These are phyloP conservation scores for Metalampra italica DNA, from an alignment of 2,888 invertebrate species.

Conservation along the genomic window DNA sequence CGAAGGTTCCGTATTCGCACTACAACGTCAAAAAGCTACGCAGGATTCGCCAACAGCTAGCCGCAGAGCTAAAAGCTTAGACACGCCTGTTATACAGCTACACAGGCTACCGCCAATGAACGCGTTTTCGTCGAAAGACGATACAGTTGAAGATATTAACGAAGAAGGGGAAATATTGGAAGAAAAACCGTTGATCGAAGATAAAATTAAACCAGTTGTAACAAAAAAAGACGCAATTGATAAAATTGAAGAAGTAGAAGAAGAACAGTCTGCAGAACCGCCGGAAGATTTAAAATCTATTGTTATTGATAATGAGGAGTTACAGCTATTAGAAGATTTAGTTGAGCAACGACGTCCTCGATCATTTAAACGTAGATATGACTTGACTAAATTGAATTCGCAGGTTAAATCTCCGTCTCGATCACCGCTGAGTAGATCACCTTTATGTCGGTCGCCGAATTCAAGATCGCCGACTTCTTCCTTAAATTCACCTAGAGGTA, in stretches of 20 bases:
- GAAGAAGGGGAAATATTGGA: conserved; percentile 81
- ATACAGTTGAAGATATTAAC: conserved; percentile 88
- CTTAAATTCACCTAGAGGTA: conserved; percentile 71
- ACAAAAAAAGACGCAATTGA: conserved; percentile 57
- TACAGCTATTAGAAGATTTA: conserved; percentile 75
- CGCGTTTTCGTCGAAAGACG: conserved; percentile 93
- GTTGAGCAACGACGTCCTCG: conserved; percentile 69
- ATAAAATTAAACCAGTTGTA: conserved; percentile 34
- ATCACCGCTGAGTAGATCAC: conserved; percentile 69
- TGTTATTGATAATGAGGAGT: conserved; percentile 78
- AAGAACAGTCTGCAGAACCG: conserved; percentile 59
- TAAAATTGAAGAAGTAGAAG: conserved; percentile 75
- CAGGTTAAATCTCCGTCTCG: conserved; percentile 61
- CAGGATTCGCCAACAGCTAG: conserved; percentile 86
- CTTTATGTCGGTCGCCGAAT: conserved; percentile 67
- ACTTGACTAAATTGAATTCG: conserved; percentile 60
- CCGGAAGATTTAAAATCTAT: conserved; percentile 60
- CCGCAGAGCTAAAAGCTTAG: conserved; percentile 89
- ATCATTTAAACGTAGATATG: conserved; percentile 70
- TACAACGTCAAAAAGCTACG: conserved; percentile 87
- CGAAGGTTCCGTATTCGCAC: conserved; percentile 88
- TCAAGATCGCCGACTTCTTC: conserved; percentile 75
- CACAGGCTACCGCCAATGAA: conserved; percentile 89
- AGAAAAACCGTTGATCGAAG: conserved; percentile 76
- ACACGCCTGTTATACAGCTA: conserved; percentile 89